Evolutionary conservation across 2,113 vertebrate genomes (phyloP).

Genomic region (Gobiocypris rarus): DNA sequence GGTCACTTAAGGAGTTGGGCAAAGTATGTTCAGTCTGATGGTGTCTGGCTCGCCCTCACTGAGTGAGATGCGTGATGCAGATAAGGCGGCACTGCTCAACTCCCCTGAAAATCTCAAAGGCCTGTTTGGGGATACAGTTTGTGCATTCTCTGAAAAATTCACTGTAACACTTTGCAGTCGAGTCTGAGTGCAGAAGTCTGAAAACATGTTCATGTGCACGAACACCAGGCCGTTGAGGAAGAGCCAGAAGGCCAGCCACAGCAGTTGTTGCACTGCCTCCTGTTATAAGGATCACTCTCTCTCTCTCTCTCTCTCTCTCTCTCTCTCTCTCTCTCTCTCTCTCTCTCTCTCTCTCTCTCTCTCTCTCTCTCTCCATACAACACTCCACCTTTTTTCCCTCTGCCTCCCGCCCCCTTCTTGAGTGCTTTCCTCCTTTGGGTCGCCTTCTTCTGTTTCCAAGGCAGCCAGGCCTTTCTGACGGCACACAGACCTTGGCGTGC

Average conservation of each 20-base stretch:
- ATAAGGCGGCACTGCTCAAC: no score
- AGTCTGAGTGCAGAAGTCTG: slow-evolving; percentile 90
- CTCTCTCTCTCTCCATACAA: slow-evolving; percentile 25
- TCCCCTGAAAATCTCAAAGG: no score
- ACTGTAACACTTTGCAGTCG: no score
- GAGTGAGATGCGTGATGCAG: no score
- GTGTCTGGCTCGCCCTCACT: no score
- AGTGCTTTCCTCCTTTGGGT: slow-evolving; percentile 56
- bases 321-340: no score
- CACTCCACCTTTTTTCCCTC: slow-evolving; percentile 40
- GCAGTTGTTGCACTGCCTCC: slow-evolving; percentile 56
- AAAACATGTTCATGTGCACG: slow-evolving; percentile 82
- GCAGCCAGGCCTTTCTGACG: slow-evolving; percentile 62
- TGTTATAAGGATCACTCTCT: slow-evolving; percentile 27
- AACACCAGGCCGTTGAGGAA: slow-evolving; percentile 82
- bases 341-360: no score
- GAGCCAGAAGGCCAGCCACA: slow-evolving; percentile 85
- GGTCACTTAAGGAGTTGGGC: no score
- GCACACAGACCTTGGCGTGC: slow-evolving; percentile 35
- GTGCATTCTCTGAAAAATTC: no score
- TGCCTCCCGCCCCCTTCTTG: slow-evolving; percentile 50
- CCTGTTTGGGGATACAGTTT: no score
- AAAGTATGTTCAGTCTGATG: no score
- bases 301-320: no score
- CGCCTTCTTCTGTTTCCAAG: slow-evolving; percentile 64